Evolutionary conservation across 2,797 vertebrate species (phyloP), one percentile per base, ranked within the genome.

Genomic region (Okamejei kenojei): DNA sequence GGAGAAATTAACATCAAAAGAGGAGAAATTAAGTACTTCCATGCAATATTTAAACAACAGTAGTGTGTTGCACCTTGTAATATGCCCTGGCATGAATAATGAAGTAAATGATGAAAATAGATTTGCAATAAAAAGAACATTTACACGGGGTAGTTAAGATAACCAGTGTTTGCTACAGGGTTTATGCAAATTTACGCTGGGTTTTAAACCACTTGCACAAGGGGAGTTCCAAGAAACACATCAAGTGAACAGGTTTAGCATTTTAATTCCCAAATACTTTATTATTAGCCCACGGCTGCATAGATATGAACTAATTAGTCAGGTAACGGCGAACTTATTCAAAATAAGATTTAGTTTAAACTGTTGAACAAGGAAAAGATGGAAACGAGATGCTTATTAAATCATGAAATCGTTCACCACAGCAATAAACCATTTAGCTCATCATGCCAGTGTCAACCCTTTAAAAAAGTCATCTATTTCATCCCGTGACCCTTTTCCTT

Each of bases 271-370:
- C 82, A 65, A 65, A 65, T 38, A 79, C 38, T 79, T 79, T 79
- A 79, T 65, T 19, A 65, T n/a, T 32, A 88, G 63, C n/a, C 82
- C 32, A 63, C 7, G 61, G 29, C 82, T 88, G 61, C 82, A 65
- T 65, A 88, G n/a, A 32, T 61, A 65, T 17, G 61, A 65, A 65
- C 82, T 88, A 88, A 88, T 88, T 88, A 88, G 82, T 88, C 82
- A 65, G 65, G 15, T 23, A 29, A 61, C 54, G n/a, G 23, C 29
- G 21, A 88, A 88, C 82, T 88, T n/a, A 88, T 17, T 65, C 82
- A 88, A 32, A 88, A 9, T 88, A 88, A 88, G 82, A 63, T 88
- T 88, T 65, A 19, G n/a, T 17, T 32, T 32, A 29, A 65, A 88
- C 58, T 65, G 13, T 32, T 65, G 29, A 32, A 17, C 13, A 32